These are phyloP conservation scores for Istiophorus platypterus DNA, from an alignment of 2,113 vertebrate genomes.

Conservation along the genomic window DNA sequence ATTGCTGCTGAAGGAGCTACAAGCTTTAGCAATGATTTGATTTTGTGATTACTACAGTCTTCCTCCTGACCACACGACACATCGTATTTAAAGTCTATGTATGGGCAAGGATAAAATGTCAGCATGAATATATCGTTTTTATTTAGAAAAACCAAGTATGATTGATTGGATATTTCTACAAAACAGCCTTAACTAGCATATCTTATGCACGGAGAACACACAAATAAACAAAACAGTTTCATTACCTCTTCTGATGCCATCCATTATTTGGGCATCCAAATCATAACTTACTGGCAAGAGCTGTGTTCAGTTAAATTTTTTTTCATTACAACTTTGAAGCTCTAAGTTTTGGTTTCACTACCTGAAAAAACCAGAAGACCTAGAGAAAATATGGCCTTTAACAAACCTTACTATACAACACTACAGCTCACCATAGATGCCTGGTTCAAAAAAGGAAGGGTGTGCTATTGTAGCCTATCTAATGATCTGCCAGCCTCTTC, in stretches of 20 bases:
- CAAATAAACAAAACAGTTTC: not conserved
- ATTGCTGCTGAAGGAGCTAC: too few species aligned
- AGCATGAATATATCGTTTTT: not conserved
- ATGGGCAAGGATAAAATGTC: not conserved
- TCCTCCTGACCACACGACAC: not conserved
- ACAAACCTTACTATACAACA: not conserved
- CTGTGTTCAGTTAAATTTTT: too few species aligned
- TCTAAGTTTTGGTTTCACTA: constrained; percentile 27
- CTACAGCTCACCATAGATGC: not conserved
- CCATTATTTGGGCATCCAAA: not conserved
- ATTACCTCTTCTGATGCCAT: not conserved
- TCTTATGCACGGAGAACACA: not conserved
- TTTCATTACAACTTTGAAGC: constrained; percentile 3
- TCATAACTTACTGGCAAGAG: too few species aligned
- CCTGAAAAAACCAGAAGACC: not conserved
- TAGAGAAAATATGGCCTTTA: not conserved
- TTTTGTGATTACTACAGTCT: not conserved
- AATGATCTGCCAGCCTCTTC: not conserved
- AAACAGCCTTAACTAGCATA: constrained; percentile 5
- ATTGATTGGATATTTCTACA: not conserved
- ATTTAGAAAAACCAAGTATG: not conserved
- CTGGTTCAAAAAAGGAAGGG: not conserved
- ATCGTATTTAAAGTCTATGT: not conserved
- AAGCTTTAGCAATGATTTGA: not conserved
- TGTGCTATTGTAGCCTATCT: not conserved